Conservation (phyloP, 2,888 invertebrate species). For the Drosophila basisetae region DNA sequence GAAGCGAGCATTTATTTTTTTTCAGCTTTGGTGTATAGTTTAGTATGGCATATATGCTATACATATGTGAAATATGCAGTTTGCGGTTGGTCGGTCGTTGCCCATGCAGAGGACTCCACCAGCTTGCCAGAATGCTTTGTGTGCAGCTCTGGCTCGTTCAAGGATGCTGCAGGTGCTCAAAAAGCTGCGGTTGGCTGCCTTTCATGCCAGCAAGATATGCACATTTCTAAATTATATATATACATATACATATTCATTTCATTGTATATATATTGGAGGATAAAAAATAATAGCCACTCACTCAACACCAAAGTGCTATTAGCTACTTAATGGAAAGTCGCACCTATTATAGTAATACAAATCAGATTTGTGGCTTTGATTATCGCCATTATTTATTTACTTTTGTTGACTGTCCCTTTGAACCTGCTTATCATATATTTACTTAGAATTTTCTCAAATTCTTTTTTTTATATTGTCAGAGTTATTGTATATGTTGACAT, state of each 20-base stretch:
- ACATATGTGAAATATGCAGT: constrained; percentile 53
- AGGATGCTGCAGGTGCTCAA: constrained; percentile 72
- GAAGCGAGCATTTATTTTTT: constrained; percentile 40
- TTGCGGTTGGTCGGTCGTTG: constrained; percentile 23
- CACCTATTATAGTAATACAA: constrained; percentile 4
- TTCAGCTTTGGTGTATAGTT: constrained; percentile 40
- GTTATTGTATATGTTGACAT: too few species aligned
- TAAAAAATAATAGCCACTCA: constrained; percentile 44
- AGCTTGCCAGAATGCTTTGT: constrained; percentile 49
- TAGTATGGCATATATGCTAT: constrained; percentile 30
- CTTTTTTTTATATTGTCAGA: too few species aligned
- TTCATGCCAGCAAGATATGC: constrained; percentile 63
- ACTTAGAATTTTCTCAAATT: too few species aligned
- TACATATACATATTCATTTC: constrained; percentile 23
- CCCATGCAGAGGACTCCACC: constrained; percentile 14
- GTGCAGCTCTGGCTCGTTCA: constrained; percentile 45
- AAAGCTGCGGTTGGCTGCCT: constrained; percentile 40
- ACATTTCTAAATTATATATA: constrained; percentile 68
- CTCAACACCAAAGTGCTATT: constrained; percentile 43
- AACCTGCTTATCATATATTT: background rate
- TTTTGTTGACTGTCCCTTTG: background rate
- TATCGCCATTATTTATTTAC: background rate
- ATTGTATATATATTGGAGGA: constrained; percentile 1
- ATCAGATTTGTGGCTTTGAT: background rate
- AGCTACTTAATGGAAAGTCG: constrained; percentile 37